A percentile compares a stretch with the other conserved stretches of the same genome.
Conservation (phyloP, 2,113 vertebrate genomes). For the Archocentrus centrarchus region DNA sequence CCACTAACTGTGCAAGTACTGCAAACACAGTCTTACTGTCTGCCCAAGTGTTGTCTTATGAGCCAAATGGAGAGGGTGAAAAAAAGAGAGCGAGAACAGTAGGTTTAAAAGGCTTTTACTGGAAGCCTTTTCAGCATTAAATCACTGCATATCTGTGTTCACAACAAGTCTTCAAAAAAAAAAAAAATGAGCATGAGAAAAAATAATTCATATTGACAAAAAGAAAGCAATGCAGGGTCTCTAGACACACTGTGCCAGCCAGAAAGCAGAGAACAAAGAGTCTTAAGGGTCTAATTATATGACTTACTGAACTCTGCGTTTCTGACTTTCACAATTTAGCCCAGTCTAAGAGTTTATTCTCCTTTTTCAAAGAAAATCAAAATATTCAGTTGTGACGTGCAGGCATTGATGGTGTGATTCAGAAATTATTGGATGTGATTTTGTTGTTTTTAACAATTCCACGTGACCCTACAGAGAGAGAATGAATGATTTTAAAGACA, state of each 20-base stretch:
- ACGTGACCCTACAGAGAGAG: constrained; percentile 12
- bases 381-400: neutral
- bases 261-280: neutral
- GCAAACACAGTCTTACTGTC: constrained; percentile 33
- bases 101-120: constrained; percentile 16
- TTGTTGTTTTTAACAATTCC: constrained; percentile 22
- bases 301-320: neutral
- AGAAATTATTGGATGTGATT: neutral
- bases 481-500: constrained; percentile 29
- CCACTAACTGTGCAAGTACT: constrained; percentile 54
- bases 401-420: constrained; percentile 3
- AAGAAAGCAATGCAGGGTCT: neutral
- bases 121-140: neutral
- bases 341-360: neutral
- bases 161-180: constrained; percentile 7
- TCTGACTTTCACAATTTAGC: neutral
- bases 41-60: constrained; percentile 15
- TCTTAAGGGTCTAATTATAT: neutral
- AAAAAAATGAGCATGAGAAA: neutral
- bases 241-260: neutral
- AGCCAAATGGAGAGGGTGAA: constrained; percentile 23
- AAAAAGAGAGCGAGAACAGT: constrained; percentile 4
- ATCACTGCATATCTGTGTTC: constrained; percentile 23
- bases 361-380: neutral
- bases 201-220: neutral